Evolutionary conservation across 2,888 invertebrate species (phyloP), one percentile per base, ranked within the genome.

Genomic region (Watsonalla cultraria): DNA sequence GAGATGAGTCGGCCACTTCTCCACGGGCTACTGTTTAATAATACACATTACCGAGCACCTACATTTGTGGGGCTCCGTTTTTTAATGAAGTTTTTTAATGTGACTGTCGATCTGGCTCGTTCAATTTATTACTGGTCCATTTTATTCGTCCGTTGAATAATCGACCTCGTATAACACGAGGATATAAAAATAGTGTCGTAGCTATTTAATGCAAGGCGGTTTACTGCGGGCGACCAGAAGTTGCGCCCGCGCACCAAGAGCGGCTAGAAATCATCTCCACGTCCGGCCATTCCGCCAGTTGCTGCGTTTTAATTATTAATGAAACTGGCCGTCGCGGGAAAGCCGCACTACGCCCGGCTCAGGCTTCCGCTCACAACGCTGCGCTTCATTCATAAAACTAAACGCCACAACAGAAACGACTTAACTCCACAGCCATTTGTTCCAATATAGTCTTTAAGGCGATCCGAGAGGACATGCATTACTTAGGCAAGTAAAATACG

Each of bases 281-380:
- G 85, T 90, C 90, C 90, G 89, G 89, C 72, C 86, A 87, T 87
- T 88, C 87, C 80, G 81, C 80, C 77, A 81, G 81, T 86, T 80
- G 86, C 82, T 72, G 81, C 74, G 80, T 87, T 90, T 90, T 90
- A 90, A 90, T 90, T 90, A 89, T 90, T 90, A 90, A 90, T 90
- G 90, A 89, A 90, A 89, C 89, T 83, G 81, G 76, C 80, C 82
- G 84, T 77, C 77, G 79, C 90, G 90, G 89, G 89, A 85, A 90
- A 90, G 90, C 89, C 89, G 83, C 86, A 84, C 86, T 84, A 85
- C 86, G 82, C 77, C 86, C 85, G 84, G 86, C 82, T 79, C 76
- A 64, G 24, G 82, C 87, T 90, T 90, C 90, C 90, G 90, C 86
- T 88, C 86, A 82, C 87, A 83, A 83, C 83, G 87, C 81, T 82